Base-by-base conservation (phyloP, 2,888 invertebrate genomes). In the Nineta flava region DNA sequence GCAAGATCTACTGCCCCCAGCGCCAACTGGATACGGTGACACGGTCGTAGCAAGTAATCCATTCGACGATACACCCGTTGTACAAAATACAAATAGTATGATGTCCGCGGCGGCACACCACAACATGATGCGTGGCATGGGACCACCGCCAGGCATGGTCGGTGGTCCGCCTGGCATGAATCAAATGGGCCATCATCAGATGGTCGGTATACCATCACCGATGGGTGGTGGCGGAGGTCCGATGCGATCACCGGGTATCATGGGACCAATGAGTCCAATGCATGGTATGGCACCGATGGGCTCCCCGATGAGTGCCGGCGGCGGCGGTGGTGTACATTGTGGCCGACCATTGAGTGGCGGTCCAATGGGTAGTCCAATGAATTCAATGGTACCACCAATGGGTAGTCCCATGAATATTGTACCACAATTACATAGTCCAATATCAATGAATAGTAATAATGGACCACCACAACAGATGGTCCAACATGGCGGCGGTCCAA, bases 21-120 rank as follows among this genome's bases (percentile, higher is more conserved):
- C 82, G 2, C 73, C 90, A 60, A 83, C 87, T 44, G 90, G 90
- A 56, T 92, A 87, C 68, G 92, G 92, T 35, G 93, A 93, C 63
- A 93, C 92, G 52, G 90, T 94, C 62, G 83, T 92, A 53, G 93
- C 93, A 51, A 91, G 90, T 54, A 94, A 94, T 69, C 93, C 93
- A 38, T 94, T 94, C 66, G 93, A 94, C 69, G 93, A 94, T 65
- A 86, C 87, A 49, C 87, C 87, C 46, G 77, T 76, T 47, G 64
- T 61, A 55, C 61, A 49, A 44, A 44, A 44, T 61, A 65, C 9
- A 56, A 52, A 47, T 51, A 55, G 40, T 56, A 60, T 61, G 31
- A 58, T 65, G 45, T 60, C 58, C 53, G n/a, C n/a, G 4, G 26
- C 26, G 26, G 26, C 26, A 26, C 26, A 26, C 7, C 58, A 61